Evolutionary conservation across 2,797 vertebrate genomes (phyloP), one percentile per base, ranked within the genome.

Genomic region (Taenioides sp.): DNA sequence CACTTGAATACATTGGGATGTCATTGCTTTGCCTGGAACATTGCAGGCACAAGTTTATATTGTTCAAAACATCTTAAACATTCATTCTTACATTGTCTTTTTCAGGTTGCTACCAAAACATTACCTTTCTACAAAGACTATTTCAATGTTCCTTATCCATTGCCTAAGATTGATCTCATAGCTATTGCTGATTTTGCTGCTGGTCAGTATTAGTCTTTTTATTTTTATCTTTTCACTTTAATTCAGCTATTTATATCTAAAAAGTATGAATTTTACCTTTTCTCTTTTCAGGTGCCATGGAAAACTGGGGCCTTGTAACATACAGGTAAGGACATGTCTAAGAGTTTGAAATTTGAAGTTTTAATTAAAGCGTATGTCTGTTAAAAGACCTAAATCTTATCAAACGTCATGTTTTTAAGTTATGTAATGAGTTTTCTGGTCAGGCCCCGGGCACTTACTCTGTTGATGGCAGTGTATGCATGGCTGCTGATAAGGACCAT

Each of bases 61-160:
- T 43, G 10, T 40, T 40, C 37, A 12, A 43, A 43, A 11, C 40
- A 34, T 34, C 3, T 31, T 31, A 31, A 31, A 31, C 28, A 31
- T 31, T 31, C 28, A 34, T 34, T 34, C 31, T 34, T 34, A 34
- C 31, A 37, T 37, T 18, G 22, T 25, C 9, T 71, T 80, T 80
- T 86, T 3, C 91, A 99, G 98, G 98, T 99, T 93, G 98, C 98
- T 85, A 95, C 95, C 87, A 99, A 99, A 94, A 99, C 98, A 74
- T 95, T 99, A 93, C 98, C 98, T 82, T 99, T 99, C 93, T 99
- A 99, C 93, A 99, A 99, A 94, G 98, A 98, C 74, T 99, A 99
- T 94, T 99, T 99, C 94, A 96, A 81, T 86, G 98, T 99, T 94
- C 96, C 98, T 87, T 99, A 99, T 88, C 98, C 98, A 50, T 93